phyloP scores from a whole-genome alignment of 1,140 invertebrate genomes.

The Stegodyphus mimosarum region DNA sequence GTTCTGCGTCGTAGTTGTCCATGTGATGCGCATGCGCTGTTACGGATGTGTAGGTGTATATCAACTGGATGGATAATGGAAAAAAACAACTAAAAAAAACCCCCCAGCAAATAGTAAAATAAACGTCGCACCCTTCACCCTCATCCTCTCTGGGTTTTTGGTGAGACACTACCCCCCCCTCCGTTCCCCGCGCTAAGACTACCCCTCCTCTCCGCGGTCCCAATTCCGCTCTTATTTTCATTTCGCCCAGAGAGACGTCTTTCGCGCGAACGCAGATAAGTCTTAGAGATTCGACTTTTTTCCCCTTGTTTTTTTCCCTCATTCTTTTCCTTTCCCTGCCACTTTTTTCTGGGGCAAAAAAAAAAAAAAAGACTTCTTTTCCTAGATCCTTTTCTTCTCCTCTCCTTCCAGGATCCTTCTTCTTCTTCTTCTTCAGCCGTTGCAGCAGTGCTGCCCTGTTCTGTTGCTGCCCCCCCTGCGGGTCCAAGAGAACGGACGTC shows the following conservation, averaged over 20 bases:
- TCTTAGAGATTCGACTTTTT: constrained; percentile 39
- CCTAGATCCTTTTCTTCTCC: constrained; percentile 1
- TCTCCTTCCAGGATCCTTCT: constrained; percentile 25
- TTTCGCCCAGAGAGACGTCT: constrained; percentile 49
- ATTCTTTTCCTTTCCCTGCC: constrained; percentile 6
- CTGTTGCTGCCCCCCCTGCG: neutral
- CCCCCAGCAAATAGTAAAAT: constrained; percentile 15
- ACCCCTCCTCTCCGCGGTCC: neutral
- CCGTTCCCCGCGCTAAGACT: neutral
- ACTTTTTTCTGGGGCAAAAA: neutral
- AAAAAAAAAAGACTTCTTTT: neutral
- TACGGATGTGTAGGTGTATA: constrained; percentile 1
- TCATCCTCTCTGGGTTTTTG: constrained; percentile 47
- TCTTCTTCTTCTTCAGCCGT: neutral
- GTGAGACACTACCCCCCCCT: neutral
- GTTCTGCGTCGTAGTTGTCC: too few species aligned
- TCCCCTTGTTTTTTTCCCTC: constrained; percentile 21
- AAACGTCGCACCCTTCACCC: constrained; percentile 36
- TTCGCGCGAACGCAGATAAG: constrained; percentile 43
- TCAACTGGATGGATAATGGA: neutral
- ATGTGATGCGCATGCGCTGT: neutral
- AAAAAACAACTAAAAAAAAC: neutral
- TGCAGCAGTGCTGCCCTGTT: neutral
- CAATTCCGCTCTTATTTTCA: constrained; percentile 56
- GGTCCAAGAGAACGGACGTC: constrained; percentile 25